A percentile compares a stretch with the other conserved stretches of the same genome.
Conservation (phyloP, 2,797 vertebrate species). For the Halcyon badia region DNA sequence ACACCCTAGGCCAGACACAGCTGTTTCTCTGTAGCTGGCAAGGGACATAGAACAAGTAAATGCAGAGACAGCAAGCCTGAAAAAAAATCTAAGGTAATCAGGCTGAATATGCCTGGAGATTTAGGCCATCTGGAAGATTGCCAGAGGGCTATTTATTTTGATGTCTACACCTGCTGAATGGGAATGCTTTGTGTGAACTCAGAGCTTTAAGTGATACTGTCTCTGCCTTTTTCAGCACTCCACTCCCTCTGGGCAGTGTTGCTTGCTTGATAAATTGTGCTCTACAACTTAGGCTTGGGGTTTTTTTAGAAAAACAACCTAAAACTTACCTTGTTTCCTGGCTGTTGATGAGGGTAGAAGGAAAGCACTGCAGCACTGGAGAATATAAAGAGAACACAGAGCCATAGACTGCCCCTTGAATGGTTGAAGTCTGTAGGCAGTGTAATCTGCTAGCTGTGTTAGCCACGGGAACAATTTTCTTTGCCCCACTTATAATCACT, state of each 20-base stretch:
- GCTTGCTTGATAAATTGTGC: constrained; percentile 51
- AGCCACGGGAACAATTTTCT: neutral
- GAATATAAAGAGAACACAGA: neutral
- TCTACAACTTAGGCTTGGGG: neutral
- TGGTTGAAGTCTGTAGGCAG: neutral
- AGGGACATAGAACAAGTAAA: constrained; percentile 65
- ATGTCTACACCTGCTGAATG: constrained; percentile 69
- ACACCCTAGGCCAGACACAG: constrained; percentile 56
- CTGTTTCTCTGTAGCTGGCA: constrained; percentile 64
- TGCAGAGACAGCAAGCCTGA: constrained; percentile 58
- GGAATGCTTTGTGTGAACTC: constrained; percentile 64
- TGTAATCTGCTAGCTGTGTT: neutral
- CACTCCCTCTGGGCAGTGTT: constrained; percentile 42
- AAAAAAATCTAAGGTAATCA: constrained; percentile 67
- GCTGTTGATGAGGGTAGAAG: neutral
- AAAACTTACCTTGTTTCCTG: neutral
- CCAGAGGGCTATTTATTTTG: constrained; percentile 61
- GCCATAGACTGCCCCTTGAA: neutral
- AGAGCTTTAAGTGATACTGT: constrained; percentile 34
- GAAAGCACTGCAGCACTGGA: neutral
- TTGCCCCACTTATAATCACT: neutral
- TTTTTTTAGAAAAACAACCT: neutral
- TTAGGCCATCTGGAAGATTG: constrained; percentile 66
- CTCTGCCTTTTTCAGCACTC: constrained; percentile 20
- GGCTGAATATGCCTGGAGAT: constrained; percentile 70